Percentiles rank a stretch among this genome's conserved stretches.
Evolutionary conservation across 2,888 invertebrate species (phyloP).

Genomic region (Synergus laeviventris): DNA sequence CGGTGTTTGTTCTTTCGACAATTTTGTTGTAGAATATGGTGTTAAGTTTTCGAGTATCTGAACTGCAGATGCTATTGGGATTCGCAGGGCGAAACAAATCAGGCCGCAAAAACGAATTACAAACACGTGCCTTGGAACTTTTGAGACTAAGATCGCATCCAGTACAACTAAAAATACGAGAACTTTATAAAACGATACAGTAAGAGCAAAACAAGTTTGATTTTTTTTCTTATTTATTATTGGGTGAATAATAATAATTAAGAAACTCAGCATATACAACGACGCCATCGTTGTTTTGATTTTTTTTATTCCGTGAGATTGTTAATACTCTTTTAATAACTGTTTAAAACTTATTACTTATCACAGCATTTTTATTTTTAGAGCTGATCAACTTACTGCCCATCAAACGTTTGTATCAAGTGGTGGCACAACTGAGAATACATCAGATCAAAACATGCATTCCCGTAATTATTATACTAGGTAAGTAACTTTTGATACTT

Average conservation of each 20-base stretch:
- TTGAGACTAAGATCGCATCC: conserved; percentile 82
- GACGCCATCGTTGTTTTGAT: neutral
- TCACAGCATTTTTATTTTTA: conserved; percentile 53
- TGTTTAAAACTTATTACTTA: conserved; percentile 11
- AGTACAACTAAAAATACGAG: conserved; percentile 81
- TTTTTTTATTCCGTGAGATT: neutral
- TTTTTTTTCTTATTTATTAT: conserved; percentile 31
- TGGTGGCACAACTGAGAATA: conserved; percentile 67
- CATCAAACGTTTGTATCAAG: conserved; percentile 72
- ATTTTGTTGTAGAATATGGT: conserved; percentile 75
- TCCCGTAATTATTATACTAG: conserved; percentile 70
- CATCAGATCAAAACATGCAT: conserved; percentile 73
- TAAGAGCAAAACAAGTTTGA: conserved; percentile 71
- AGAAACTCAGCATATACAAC: conserved; percentile 4
- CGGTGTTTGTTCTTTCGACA: conserved; percentile 45
- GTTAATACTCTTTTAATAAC: neutral
- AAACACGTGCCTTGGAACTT: conserved; percentile 85
- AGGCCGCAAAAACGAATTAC: conserved; percentile 88
- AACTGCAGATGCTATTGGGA: conserved; percentile 89
- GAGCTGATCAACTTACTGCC: conserved; percentile 71
- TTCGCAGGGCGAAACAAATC: conserved; percentile 88
- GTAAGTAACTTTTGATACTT: conserved; percentile 51
- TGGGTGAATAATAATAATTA: conserved; percentile 32
- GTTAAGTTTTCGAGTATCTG: conserved; percentile 88
- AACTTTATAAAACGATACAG: conserved; percentile 83